Evolutionary conservation across 2,888 invertebrate genomes (phyloP).

Genomic region (Thysanoteuthis rhombus): DNA sequence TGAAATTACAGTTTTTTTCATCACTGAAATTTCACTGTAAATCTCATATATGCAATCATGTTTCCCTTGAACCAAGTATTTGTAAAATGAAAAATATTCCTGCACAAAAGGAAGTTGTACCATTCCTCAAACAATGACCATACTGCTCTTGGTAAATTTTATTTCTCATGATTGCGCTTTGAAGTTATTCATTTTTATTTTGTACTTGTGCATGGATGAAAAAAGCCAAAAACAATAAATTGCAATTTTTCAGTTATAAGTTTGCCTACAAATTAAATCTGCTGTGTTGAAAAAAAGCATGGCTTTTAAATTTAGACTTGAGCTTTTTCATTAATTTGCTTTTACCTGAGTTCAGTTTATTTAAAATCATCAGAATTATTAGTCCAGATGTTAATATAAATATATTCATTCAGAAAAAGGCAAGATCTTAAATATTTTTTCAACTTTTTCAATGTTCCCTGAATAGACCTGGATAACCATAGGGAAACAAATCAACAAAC

Average conservation of each 20-base stretch:
- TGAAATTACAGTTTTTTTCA: too few species aligned
- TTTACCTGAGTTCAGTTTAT: background rate
- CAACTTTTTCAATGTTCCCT: background rate
- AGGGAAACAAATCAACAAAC: background rate
- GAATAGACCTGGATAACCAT: background rate
- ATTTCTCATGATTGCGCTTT: background rate
- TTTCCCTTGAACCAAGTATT: background rate
- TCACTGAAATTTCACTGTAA: too few species aligned
- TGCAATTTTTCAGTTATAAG: conserved; percentile 12
- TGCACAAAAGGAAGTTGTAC: background rate
- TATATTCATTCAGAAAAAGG: background rate
- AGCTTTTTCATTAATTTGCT: background rate
- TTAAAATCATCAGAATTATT: background rate
- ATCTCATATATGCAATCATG: background rate
- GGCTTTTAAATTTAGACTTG: background rate
- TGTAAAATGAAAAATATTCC: background rate
- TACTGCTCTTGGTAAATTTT: background rate
- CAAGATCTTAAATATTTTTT: background rate
- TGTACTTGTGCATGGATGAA: background rate
- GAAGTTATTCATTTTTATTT: background rate
- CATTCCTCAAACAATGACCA: background rate
- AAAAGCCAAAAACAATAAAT: background rate
- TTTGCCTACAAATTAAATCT: background rate
- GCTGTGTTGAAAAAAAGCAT: background rate
- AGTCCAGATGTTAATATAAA: background rate